Evolutionary conservation across 92 coral and sea anemone genomes (phyloP).

Genomic region (Parazoanthus swiftii): DNA sequence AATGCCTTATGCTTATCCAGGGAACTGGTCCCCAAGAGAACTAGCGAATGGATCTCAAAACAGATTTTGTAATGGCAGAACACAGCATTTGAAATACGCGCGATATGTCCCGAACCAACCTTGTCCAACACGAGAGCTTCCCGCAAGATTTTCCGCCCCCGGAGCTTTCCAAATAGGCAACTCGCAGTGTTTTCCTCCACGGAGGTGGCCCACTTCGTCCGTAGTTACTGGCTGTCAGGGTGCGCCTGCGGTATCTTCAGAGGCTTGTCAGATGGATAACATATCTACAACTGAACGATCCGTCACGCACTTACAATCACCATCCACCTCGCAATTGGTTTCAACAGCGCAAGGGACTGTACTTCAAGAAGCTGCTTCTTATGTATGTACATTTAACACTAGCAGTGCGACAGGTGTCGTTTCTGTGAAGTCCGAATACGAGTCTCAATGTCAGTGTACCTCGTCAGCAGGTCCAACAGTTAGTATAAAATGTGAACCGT

Average conservation of each 20-base stretch:
- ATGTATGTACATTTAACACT: background rate
- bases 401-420: background rate
- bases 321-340: background rate
- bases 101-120: background rate
- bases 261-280: background rate
- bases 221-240: background rate
- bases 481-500: background rate
- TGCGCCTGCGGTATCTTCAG: background rate
- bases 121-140: constrained; percentile 3
- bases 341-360: background rate
- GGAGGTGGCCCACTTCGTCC: background rate
- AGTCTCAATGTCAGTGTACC: background rate
- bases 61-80: background rate
- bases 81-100: background rate
- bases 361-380: background rate
- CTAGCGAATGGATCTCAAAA: background rate
- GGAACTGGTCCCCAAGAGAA: background rate
- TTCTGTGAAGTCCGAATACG: constrained; percentile 16
- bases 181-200: background rate
- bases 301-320: background rate
- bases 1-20: background rate
- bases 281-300: constrained; percentile 1
- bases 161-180: constrained; percentile 9
- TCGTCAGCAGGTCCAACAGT: background rate
- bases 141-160: background rate